phyloP scores from a whole-genome alignment of 64 coral and sea anemone genomes.

The Porites lutea region DNA sequence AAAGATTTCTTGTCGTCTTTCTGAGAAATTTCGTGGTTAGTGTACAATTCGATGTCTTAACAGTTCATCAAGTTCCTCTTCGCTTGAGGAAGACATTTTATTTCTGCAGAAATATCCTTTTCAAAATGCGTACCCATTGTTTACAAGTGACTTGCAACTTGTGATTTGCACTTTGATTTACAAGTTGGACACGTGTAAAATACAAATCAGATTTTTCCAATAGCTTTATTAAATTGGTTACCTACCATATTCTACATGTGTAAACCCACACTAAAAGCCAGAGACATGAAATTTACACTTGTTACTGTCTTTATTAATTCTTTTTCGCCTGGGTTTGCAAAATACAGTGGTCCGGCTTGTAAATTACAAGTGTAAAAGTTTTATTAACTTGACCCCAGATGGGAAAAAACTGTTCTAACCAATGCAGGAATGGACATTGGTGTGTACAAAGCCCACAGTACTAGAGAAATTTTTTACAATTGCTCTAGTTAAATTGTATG shows the following conservation, averaged over 20 bases:
- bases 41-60: constrained; percentile 1
- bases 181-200: background rate
- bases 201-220: no score
- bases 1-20: constrained; percentile 42
- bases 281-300: background rate
- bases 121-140: background rate
- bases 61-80: constrained; percentile 37
- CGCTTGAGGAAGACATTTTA: constrained; percentile 14
- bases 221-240: no score
- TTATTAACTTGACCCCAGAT: background rate
- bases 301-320: background rate
- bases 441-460: no score
- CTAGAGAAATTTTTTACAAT: background rate
- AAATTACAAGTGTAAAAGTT: background rate
- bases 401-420: no score
- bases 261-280: no score
- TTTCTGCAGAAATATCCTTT: background rate
- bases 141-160: background rate
- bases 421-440: no score
- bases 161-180: background rate
- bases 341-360: background rate
- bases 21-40: constrained; percentile 14
- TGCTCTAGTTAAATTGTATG: background rate
- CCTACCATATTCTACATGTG: no score
- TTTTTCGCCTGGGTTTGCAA: background rate